These are phyloP conservation scores for Sphyrna mokarran DNA, from an alignment of 2,113 vertebrate species.

Conservation along the genomic window DNA sequence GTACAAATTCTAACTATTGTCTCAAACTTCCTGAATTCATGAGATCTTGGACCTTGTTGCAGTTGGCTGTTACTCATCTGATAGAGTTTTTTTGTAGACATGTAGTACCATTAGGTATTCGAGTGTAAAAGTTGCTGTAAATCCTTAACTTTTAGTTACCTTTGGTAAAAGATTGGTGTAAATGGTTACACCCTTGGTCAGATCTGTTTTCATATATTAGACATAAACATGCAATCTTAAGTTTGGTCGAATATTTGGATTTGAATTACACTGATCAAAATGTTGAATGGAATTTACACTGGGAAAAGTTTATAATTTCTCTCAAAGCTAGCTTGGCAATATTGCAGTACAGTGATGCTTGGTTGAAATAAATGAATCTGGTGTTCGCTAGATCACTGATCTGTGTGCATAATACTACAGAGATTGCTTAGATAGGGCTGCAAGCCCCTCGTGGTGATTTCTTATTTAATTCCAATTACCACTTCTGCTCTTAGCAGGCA, in stretches of 20 bases:
- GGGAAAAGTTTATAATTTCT: background rate
- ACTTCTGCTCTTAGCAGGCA: background rate
- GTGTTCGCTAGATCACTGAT: background rate
- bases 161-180: too few relatives aligned
- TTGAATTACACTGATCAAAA: background rate
- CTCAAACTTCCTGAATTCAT: background rate
- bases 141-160: background rate
- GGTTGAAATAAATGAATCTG: background rate
- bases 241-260: background rate
- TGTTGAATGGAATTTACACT: background rate
- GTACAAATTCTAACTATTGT: background rate
- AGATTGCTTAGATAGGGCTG: background rate
- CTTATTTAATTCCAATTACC: background rate
- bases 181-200: background rate
- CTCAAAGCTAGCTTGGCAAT: background rate
- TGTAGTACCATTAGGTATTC: background rate
- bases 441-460: background rate
- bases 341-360: background rate
- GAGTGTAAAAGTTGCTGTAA: background rate
- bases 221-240: background rate
- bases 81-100: background rate
- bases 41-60: background rate
- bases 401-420: background rate
- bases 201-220: background rate
- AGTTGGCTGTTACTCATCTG: background rate